Conservation (phyloP, 2,113 vertebrate genomes). For the Tragelaphus strepsiceros region DNA sequence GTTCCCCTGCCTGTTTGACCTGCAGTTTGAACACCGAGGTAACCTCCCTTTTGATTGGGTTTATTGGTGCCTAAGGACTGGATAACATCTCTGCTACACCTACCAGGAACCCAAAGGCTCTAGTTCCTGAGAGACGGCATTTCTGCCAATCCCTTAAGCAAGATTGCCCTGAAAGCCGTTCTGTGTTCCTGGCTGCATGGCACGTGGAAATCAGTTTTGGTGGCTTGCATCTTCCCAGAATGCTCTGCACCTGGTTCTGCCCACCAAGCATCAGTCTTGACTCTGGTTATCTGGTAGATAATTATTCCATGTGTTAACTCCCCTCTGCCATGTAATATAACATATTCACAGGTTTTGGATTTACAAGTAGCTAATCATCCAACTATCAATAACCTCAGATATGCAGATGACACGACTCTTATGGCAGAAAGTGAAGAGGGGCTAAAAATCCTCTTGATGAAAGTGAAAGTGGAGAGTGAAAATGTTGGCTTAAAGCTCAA, state of each 20-base stretch:
- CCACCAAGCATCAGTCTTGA: background rate
- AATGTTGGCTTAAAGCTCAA: no score
- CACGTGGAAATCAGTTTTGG: background rate
- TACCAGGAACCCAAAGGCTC: background rate
- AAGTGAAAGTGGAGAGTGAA: no score
- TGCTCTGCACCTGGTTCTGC: background rate
- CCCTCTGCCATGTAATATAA: background rate
- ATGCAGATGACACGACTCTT: no score
- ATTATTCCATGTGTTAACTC: background rate
- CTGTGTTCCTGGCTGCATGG: background rate
- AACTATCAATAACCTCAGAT: background rate
- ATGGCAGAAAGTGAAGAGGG: no score
- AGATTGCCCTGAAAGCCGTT: fast-evolving
- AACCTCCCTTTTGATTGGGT: background rate
- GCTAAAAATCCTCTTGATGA: no score
- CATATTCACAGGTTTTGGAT: background rate
- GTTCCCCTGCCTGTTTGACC: background rate
- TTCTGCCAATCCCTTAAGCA: background rate
- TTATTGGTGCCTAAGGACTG: background rate
- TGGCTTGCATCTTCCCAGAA: background rate
- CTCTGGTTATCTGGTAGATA: background rate
- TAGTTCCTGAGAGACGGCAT: background rate
- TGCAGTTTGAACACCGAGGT: background rate
- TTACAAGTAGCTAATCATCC: background rate
- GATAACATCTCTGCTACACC: background rate